A percentile compares a stretch with the other conserved stretches of the same genome.
phyloP scores from a whole-genome alignment of 2,888 invertebrate species.

The Phyllotreta striolata region DNA sequence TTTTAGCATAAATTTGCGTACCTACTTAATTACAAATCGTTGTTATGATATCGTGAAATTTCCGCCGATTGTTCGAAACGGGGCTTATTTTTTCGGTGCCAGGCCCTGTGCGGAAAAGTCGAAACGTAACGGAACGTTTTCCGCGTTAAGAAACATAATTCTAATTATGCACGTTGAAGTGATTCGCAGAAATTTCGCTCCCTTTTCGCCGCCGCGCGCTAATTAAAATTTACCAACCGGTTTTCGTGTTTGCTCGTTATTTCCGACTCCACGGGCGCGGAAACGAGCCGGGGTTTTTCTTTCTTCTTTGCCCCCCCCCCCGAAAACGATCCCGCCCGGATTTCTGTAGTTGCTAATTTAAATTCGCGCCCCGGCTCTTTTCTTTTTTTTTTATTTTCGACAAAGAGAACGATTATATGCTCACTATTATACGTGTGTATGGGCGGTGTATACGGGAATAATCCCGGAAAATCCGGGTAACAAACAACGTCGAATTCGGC shows the following conservation, averaged over 20 bases:
- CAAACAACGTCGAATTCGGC: neutral
- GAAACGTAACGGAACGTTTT: conserved; percentile 7
- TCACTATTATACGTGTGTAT: no score
- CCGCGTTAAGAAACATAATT: conserved; percentile 28
- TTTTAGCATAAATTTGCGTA: no score
- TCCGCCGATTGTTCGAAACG: no score
- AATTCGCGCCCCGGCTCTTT: conserved; percentile 10
- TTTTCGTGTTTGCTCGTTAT: conserved; percentile 31
- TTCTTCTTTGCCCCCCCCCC: conserved; percentile 8
- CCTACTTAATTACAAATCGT: no score
- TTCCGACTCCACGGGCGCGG: conserved; percentile 17
- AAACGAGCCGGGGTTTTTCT: conserved; percentile 18
- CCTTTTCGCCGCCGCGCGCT: conserved; percentile 20
- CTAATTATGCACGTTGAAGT: conserved; percentile 29
- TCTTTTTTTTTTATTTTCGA: no score
- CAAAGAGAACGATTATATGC: no score
- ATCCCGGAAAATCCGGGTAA: no score
- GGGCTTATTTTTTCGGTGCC: no score
- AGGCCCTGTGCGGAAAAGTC: no score
- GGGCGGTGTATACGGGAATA: no score
- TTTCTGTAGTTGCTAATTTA: conserved; percentile 14
- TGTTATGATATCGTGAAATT: no score
- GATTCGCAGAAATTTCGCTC: conserved; percentile 29
- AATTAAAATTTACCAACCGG: conserved; percentile 32
- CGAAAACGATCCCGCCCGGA: conserved; percentile 4